Evolutionary conservation across 1,140 invertebrate genomes (phyloP), one percentile per base, ranked within the genome.

Genomic region (Globodera ellingtonae): DNA sequence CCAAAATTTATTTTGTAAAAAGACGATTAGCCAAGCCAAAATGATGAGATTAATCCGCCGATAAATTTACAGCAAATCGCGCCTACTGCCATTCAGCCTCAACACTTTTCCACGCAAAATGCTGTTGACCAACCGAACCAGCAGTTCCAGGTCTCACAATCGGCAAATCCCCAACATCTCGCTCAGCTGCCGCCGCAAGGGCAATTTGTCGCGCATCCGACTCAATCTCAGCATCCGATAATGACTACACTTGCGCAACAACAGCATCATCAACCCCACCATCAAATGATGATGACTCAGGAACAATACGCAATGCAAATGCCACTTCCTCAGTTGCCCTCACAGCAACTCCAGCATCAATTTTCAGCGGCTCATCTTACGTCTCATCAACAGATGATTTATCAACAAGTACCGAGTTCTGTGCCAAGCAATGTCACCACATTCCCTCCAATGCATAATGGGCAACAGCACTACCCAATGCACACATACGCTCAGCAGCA

Each of bases 321-420:
- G 6, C 21, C 76, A 24, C 83, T 79, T 44, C 80, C 79, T 10
- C 59, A 18, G 21, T n/a, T 83, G 21, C 83, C 44, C 6, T 84
- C 6, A 7, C 81, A 86, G 24, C 83, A 86, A 35, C 46, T 13
- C 6, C 82, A 81, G 15, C 59, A 69, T 48, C 46, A 46, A 24
- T 62, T 65, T 9, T 10, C 35, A 8, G 9, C 47, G 75, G 6
- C 15, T 8, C n/a, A 78, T 35, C 56, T 8, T 44, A 15, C 48
- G 48, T 9, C 18, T 18, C 24, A 78, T 46, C 75, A 78, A 47
- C 59, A 13, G 44, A 15, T 44, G 47, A 48, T n/a, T 21, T 59
- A 46, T 52, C 71, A 56, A 10, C 59, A 78, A 67, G 18, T 72
- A 15, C 21, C 75, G 21, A 69, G 80, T 48, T 66, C 79, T 10